Evolutionary conservation across 2,113 vertebrate species (phyloP), one percentile per base, ranked within the genome.

Genomic region (Periophthalmodon schlosseri): DNA sequence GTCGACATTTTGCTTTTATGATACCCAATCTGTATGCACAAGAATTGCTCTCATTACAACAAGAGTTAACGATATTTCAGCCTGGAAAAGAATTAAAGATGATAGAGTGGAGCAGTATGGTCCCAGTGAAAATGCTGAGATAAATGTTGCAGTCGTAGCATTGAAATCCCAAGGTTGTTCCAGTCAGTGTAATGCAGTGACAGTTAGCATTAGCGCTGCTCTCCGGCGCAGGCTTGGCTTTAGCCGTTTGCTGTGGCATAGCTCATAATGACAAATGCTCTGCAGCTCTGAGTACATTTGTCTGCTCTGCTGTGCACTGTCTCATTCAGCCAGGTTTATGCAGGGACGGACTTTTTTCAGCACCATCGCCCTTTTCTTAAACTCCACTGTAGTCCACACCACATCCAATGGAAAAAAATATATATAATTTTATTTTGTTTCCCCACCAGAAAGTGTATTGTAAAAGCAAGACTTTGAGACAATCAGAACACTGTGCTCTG

Each of bases 331-430:
- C 44, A 21, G 66, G 65, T 83, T 84, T 75, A 86, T 23, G 23
- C 20, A 9, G 84, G 66, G 77, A 58, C 12, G 14, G 14, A 44
- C 56, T 49, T 80, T 76, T 73, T 47, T 20, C 75, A 72, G 69
- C 54, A 20, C 0, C 23, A 68, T 76, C 72, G 69, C 77, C 75
- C 66, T 57, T 57, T 76, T 39, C 71, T 54, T 60, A 83, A 24
- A 82, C 83, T 78, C 64, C 67, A 75, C 66, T 75, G 71, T 56
- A 83, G 71, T 72, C 75, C 70, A 77, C 57, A 75, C 49, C 74
- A 67, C 73, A 65, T 75, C 73, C 79, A 23, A 57, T 23, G 2
- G 11, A 23, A 52, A 28, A 28, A 28, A 28, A 28, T 2, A 28
- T 2, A 1, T 21, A 10, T 23, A 5, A 60, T 28, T 60, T 60